A percentile compares a stretch with the other conserved stretches of the same genome.
phyloP scores from a whole-genome alignment of 2,797 vertebrate genomes.

The Hippocampus kuda region DNA sequence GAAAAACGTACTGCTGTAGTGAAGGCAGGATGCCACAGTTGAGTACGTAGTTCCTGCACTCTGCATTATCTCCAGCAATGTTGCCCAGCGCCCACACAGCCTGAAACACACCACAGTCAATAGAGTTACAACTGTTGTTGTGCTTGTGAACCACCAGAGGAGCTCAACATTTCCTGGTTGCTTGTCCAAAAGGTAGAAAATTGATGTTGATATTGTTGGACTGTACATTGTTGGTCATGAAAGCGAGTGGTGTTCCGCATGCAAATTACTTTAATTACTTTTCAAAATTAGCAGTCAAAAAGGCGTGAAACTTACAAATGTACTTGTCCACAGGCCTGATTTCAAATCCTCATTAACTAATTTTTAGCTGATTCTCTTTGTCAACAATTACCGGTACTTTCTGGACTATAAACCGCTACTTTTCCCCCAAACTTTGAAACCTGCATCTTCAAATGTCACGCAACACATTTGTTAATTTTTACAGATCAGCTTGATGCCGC shows the following conservation, averaged over 20 bases:
- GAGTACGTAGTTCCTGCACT: conserved; percentile 88
- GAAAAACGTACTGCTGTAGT: conserved; percentile 78
- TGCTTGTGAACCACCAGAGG: neutral
- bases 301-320: too few relatives aligned
- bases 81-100: conserved; percentile 90
- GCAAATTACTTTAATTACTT: too few relatives aligned
- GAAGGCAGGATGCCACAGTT: conserved; percentile 83
- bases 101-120: conserved; percentile 56
- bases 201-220: neutral
- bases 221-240: neutral
- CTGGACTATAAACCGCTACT: too few relatives aligned
- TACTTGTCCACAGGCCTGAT: too few relatives aligned
- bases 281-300: too few relatives aligned
- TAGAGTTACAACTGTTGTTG: neutral
- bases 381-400: too few relatives aligned
- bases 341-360: too few relatives aligned
- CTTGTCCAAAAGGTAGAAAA: neutral
- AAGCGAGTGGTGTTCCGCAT: neutral
- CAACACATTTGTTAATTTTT: too few relatives aligned
- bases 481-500: too few relatives aligned
- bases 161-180: neutral
- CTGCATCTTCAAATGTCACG: too few relatives aligned
- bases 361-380: too few relatives aligned
- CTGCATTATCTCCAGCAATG: conserved; percentile 87
- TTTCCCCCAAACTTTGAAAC: too few relatives aligned